Evolutionary conservation across 2,797 vertebrate species (phyloP).

Genomic region (Strix occidentalis): DNA sequence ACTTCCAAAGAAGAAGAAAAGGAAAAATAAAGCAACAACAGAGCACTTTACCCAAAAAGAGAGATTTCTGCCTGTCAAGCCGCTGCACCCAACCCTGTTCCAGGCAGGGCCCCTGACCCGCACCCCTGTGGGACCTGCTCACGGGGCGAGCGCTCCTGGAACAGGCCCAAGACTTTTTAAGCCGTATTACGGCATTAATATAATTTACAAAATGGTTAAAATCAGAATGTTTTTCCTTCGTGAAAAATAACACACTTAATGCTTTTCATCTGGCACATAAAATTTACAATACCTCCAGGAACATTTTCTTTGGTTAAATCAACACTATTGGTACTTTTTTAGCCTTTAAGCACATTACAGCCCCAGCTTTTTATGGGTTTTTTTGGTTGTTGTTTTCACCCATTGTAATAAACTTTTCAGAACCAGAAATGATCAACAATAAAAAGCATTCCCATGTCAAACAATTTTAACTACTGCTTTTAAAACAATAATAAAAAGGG

Average conservation of each 20-base stretch:
- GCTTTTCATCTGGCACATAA: slow-evolving; percentile 81
- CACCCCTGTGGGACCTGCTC: not conserved
- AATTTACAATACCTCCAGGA: slow-evolving; percentile 80
- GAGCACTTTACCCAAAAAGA: not conserved
- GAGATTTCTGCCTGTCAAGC: not conserved
- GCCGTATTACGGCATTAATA: slow-evolving; percentile 65
- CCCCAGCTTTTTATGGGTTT: slow-evolving; percentile 64
- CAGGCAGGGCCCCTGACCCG: not conserved
- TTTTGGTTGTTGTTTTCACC: slow-evolving; percentile 77
- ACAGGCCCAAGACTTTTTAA: slow-evolving; percentile 19
- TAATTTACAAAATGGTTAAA: slow-evolving; percentile 77
- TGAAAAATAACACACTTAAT: slow-evolving; percentile 77
- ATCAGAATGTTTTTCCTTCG: slow-evolving; percentile 75
- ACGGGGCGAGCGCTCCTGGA: not conserved
- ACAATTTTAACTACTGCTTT: slow-evolving; percentile 67
- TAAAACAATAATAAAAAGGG: slow-evolving; percentile 31
- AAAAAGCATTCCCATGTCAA: slow-evolving; percentile 69
- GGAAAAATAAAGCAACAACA: rapidly evolving
- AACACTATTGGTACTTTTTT: slow-evolving; percentile 72
- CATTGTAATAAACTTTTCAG: slow-evolving; percentile 75
- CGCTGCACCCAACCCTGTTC: not conserved
- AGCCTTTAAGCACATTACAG: slow-evolving; percentile 72
- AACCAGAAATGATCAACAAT: slow-evolving; percentile 73
- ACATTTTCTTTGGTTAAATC: slow-evolving; percentile 76
- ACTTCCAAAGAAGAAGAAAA: not conserved